phyloP scores from a whole-genome alignment of 2,797 vertebrate genomes.

The Pseudochirops corinnae region DNA sequence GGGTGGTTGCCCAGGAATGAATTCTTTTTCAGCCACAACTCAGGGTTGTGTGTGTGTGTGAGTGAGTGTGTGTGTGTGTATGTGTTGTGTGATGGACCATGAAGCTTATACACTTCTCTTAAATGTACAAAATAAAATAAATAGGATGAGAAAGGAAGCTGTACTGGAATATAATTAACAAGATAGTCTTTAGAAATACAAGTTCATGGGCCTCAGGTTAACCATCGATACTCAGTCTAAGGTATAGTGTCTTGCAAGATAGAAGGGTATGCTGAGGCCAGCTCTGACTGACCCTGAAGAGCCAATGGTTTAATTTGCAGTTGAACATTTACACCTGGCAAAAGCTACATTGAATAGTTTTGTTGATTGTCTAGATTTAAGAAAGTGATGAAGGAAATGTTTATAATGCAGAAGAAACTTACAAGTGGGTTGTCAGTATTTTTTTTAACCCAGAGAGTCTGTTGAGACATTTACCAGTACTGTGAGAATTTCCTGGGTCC shows the following conservation, averaged over 20 bases:
- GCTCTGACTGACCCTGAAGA: background rate
- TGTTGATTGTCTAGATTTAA: too few species aligned
- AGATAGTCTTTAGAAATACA: background rate
- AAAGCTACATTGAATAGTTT: too few species aligned
- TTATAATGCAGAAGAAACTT: too few species aligned
- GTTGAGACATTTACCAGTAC: too few species aligned
- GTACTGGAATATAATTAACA: background rate
- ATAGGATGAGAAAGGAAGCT: background rate
- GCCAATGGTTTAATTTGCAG: too few species aligned
- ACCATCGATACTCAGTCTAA: background rate
- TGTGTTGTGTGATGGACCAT: background rate
- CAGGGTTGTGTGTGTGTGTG: background rate
- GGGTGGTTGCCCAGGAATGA: background rate
- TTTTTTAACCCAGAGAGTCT: too few species aligned
- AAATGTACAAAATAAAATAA: background rate
- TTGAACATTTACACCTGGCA: too few species aligned
- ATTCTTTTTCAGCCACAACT: background rate
- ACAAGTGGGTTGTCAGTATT: too few species aligned
- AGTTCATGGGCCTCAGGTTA: background rate
- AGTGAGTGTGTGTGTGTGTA: too few species aligned
- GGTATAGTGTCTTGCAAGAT: background rate
- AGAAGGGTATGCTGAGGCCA: background rate
- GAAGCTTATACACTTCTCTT: background rate
- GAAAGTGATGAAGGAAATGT: too few species aligned
- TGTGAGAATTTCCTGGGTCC: too few species aligned